These are phyloP conservation scores for Leptogaster cylindrica DNA, from an alignment of 2,888 invertebrate species.

Conservation along the genomic window DNA sequence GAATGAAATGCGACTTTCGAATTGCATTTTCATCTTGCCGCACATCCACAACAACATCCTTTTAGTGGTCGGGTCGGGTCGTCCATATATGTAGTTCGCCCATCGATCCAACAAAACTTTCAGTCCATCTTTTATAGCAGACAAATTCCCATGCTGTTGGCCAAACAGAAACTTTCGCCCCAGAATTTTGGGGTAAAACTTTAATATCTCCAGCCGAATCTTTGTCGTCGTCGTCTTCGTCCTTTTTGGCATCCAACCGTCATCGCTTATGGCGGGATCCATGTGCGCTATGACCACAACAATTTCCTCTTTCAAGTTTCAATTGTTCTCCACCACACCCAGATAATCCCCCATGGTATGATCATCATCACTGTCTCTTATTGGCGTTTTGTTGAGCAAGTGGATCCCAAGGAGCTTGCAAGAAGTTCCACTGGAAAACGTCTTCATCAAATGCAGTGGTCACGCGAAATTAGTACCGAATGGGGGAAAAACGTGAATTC, in stretches of 20 bases:
- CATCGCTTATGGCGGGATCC: conserved; percentile 9
- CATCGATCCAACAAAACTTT: neutral
- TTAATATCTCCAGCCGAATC: conserved; percentile 10
- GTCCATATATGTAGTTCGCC: conserved; percentile 1
- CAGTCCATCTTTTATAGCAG: no score
- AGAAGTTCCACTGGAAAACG: no score
- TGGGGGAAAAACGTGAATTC: no score
- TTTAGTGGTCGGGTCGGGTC: no score
- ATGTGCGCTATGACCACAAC: neutral
- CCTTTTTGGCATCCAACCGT: neutral
- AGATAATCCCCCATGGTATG: neutral
- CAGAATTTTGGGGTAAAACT: conserved; percentile 8
- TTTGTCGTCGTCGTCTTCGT: neutral
- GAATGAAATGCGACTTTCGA: no score
- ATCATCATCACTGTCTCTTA: no score
- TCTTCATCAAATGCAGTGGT: no score
- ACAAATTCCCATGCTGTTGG: conserved; percentile 1
- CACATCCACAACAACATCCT: no score
- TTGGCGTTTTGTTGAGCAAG: no score
- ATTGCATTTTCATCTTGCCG: no score
- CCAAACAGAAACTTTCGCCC: conserved; percentile 16
- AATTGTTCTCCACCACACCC: conserved; percentile 1
- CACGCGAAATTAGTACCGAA: no score
- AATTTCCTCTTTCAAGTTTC: conserved; percentile 10
- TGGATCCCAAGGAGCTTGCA: no score